Evolutionary conservation across 2,888 invertebrate genomes (phyloP), one percentile per base, ranked within the genome.

Genomic region (Dyspetes luteomarginatus): DNA sequence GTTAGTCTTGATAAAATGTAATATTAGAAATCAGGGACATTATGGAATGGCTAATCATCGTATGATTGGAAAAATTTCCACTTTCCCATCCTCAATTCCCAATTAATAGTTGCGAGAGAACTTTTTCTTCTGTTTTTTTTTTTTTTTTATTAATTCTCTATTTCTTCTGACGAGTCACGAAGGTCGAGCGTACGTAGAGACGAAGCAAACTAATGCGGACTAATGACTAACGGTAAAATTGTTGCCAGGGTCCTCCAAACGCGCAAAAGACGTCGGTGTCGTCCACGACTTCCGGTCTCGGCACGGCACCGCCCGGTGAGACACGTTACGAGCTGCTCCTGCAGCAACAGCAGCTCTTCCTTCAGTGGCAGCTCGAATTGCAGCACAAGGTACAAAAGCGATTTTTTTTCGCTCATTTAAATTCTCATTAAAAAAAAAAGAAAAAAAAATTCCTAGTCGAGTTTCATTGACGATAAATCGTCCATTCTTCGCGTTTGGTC

Each of bases 261-360:
- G 97, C 97, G 17, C 97, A 97, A 86, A 97, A 97, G 90, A 94
- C 94, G 65, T 93, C 94, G 3, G 91, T 91, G 60, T 93, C 94
- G 19, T 94, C 95, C 9, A 93, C 94, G 9, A 91, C 90, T 81
- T 89, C 90, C 81, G 88, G 89, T 67, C 87, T 90, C 76, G 88
- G 88, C 41, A 83, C 87, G 85, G 86, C 91, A 43, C 89, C 93
- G 84, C 88, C 93, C 67, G 93, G 93, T 24, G 98, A 98, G 92
- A 97, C 97, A 4, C 97, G 97, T 5, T 98, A 98, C 92, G 97
- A 98, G 92, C 93, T 98, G 85, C 94, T 98, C 71, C 93, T 99
- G 82, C 97, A 98, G 89, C 99, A 99, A 90, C 99, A 99, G 91
- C 98, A 98, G 90, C 93, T 99, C 86, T 95, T 98, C 80, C 94